Evolutionary conservation across 35 echinoderm and acorn worm genomes (phyloP), one percentile per base, ranked within the genome.

Genomic region (Eucidaris tribuloides): DNA sequence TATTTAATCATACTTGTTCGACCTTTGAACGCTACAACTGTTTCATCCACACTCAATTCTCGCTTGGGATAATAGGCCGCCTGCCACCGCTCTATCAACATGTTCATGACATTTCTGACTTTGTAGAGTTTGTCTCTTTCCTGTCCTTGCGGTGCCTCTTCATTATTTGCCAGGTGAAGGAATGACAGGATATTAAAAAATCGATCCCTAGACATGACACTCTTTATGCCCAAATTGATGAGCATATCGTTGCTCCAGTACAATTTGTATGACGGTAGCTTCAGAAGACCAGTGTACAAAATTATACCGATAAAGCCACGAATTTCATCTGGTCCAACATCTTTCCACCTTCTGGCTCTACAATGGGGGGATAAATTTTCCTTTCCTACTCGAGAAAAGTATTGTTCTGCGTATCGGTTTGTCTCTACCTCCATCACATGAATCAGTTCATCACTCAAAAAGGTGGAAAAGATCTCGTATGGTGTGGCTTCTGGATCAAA

Each of bases 261-360:
- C 20, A 79, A 13, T 45, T 55, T 54, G 42, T 79, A 79, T 5
- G 42, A 0, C 0, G 77, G 49, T 0, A 46, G n/a, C 5, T 35
- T 15, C 22, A 30, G 42, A 17, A 79, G 1, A 25, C 77, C 77
- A 4, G 42, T 79, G 20, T 31, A 79, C 77, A 79, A 14, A 36
- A 74, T 74, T 7, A 44, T 42, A 7, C 68, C 68, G 60, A 62
- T 1, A 63, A 62, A 58, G 2, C 54, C 55, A 30, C 29, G 33
- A 30, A 64, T 82, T 25, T 82, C 80, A 36, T 1, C 38, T 17
- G 1, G 24, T 34, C 20, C 14, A 4, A 63, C 36, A 13, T 29
- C 28, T 5, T 20, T 35, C 80, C 80, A 82, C 5, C 19, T 82
- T 30, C 80, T 58, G 5, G 33, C 46, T 41, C 80, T 82, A 15